Evolutionary conservation across 2,888 invertebrate genomes (phyloP).

Genomic region (Diaphora mendica): DNA sequence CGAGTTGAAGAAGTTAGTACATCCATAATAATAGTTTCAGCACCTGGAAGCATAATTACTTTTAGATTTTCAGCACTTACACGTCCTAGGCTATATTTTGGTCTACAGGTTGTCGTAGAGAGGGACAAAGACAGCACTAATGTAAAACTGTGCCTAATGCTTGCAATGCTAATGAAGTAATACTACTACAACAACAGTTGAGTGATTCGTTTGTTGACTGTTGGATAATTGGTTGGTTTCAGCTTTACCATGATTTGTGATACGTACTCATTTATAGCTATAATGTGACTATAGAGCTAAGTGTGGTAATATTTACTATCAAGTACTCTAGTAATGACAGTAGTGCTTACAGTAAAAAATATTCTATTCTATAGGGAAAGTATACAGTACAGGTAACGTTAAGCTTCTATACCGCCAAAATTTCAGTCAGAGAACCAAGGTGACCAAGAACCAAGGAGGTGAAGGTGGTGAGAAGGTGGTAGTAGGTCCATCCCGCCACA

Average conservation of each 20-base stretch:
- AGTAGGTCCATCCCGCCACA: no score
- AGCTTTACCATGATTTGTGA: background rate
- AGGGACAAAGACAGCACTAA: background rate
- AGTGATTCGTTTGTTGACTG: background rate
- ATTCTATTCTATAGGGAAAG: background rate
- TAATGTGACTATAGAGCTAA: background rate
- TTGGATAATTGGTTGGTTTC: background rate
- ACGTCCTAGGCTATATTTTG: background rate
- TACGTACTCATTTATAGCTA: background rate
- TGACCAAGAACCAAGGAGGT: no score
- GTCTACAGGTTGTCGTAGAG: background rate
- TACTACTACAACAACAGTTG: background rate
- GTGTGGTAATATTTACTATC: background rate
- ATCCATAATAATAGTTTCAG: background rate
- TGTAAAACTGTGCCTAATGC: background rate
- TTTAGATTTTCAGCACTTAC: background rate
- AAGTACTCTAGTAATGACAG: background rate
- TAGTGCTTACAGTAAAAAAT: background rate
- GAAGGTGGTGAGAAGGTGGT: no score
- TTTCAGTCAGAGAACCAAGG: no score
- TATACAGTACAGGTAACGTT: background rate
- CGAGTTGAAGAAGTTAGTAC: conserved; percentile 9
- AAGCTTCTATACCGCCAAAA: background rate
- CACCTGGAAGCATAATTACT: background rate
- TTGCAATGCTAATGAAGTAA: background rate